Base-by-base conservation (phyloP, 2,888 invertebrate species). In the Synergus umbraculus region DNA sequence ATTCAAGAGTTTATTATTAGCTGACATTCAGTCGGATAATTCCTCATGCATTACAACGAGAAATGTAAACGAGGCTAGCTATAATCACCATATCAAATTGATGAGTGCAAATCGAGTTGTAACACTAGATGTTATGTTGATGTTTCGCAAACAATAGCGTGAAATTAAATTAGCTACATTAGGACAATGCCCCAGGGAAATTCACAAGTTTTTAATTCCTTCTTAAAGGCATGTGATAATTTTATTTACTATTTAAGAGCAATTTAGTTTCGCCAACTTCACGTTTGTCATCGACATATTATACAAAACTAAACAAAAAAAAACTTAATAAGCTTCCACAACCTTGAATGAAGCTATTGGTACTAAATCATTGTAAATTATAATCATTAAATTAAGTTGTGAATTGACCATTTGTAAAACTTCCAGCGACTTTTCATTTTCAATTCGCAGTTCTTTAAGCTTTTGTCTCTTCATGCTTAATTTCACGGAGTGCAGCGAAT, bases 1-100 rank as follows among this genome's bases (percentile, higher is more conserved):
- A 10, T 18, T 46, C 46, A 73, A 54, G 49, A 49, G 73, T 58
- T 73, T 77, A 77, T 77, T 77, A 77, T 77, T 77, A 77, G 77
- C 66, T 49, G 37, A 54, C 64, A 49, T 63, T 77, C 64, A 77
- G 77, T 66, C 77, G 46, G 65, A 77, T 77, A 66, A 77, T 77
- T 44, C 54, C 15, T 65, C 49, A 37, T 54, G 37, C 41, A 77
- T 46, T 65, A 41, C 29, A 41, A 37, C 63, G 46, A 66, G 41
- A 65, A 65, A 77, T 43, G 29, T 49, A 77, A 67, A 69, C 54
- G 29, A 29, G 49, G 29, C n/a, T 18, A 49, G 37, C 54, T 49
- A 29, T 29, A 29, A 73, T 73, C 73, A 29, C 9, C 66, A 54
- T 37, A 73, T 73, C 37, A 73, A 73, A 73, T 73, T 73, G 73